Evolutionary conservation across 2,888 invertebrate species (phyloP).

Genomic region (Theretra japonica): DNA sequence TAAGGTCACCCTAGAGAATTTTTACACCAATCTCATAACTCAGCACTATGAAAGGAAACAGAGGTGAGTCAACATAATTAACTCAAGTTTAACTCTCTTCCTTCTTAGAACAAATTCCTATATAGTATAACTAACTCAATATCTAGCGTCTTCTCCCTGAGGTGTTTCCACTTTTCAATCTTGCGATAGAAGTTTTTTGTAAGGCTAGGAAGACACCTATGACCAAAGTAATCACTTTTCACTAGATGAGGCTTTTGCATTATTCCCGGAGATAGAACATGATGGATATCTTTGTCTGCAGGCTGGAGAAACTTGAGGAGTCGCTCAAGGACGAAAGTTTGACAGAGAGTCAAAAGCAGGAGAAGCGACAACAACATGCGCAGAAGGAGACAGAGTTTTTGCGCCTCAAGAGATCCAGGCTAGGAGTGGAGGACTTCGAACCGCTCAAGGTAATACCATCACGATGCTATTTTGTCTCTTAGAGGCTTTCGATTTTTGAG

Average conservation of each 20-base stretch:
- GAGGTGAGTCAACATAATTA: slow-evolving; percentile 82
- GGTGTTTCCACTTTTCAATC: no score
- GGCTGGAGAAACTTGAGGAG: slow-evolving; percentile 97
- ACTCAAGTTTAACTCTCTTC: no score
- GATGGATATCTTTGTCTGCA: slow-evolving; percentile 46
- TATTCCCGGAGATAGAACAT: neutral
- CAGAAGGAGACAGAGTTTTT: slow-evolving; percentile 99
- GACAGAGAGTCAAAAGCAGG: slow-evolving; percentile 97
- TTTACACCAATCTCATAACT: slow-evolving; percentile 98
- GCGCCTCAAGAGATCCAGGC: slow-evolving; percentile 96
- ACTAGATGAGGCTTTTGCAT: neutral
- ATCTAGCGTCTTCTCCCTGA: no score
- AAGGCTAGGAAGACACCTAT: no score
- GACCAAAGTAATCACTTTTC: no score
- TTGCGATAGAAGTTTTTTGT: no score
- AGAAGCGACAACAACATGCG: slow-evolving; percentile 97
- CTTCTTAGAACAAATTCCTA: no score
- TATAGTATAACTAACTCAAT: no score
- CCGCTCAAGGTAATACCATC: slow-evolving; percentile 91
- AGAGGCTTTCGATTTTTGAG: no score
- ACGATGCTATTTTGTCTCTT: no score
- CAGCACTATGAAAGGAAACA: slow-evolving; percentile 99
- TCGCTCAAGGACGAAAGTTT: slow-evolving; percentile 98
- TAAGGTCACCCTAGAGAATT: slow-evolving; percentile 99
- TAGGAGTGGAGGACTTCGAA: slow-evolving; percentile 99